Conservation (phyloP, 2,888 invertebrate species). For the Habrosyne pyritoides region DNA sequence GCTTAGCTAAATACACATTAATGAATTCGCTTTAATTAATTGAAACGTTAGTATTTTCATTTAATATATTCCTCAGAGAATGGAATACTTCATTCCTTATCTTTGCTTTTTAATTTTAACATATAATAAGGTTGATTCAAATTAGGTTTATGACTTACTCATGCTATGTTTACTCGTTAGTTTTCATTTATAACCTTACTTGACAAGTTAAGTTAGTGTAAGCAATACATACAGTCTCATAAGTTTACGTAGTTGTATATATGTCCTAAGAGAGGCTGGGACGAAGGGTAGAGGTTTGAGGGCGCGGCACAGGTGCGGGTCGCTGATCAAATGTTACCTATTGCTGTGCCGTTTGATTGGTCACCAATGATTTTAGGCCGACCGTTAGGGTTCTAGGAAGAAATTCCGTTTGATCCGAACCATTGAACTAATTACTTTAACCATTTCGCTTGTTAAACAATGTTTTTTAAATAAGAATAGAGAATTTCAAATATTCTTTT, state of each 20-base stretch:
- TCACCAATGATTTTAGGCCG: neutral
- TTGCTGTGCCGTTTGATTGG: slow-evolving; percentile 3
- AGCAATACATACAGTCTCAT: neutral
- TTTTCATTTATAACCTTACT: neutral
- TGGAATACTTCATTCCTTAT: too few species aligned
- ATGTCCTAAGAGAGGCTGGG: neutral
- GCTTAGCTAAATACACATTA: too few species aligned
- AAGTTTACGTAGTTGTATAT: neutral
- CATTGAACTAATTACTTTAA: neutral
- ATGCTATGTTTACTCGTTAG: too few species aligned
- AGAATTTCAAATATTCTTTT: neutral
- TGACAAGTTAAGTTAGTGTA: neutral
- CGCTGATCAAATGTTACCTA: slow-evolving; percentile 12
- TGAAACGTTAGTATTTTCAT: too few species aligned
- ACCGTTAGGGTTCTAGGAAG: neutral
- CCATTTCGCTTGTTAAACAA: neutral
- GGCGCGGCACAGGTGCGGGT: slow-evolving; percentile 13
- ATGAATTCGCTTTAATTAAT: too few species aligned
- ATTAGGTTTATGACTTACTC: too few species aligned
- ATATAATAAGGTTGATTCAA: too few species aligned
- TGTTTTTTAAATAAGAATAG: neutral
- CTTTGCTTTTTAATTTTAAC: too few species aligned
- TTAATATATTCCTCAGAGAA: too few species aligned
- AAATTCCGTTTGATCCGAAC: neutral
- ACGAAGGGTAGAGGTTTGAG: slow-evolving; percentile 5